Base-by-base conservation (phyloP, 1,140 invertebrate genomes). In the Brachystomella parvula region DNA sequence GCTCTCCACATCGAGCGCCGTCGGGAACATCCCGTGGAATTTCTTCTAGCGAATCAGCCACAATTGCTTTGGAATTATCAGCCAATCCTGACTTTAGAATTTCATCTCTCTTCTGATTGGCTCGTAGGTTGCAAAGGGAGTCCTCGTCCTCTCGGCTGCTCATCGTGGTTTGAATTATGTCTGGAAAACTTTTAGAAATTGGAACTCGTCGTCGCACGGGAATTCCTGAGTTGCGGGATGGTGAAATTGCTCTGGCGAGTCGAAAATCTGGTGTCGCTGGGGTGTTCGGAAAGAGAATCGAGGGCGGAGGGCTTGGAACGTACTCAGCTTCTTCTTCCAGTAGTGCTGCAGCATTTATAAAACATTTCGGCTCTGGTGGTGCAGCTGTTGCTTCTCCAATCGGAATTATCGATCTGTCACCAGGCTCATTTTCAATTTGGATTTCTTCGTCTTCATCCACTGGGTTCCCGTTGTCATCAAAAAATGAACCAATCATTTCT, bases 401-500 rank as follows among this genome's bases (percentile, higher is more conserved):
- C 29, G 39, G 30, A 47, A 47, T 19, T n/a, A n/a, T n/a, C n/a
- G n/a, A n/a, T 17, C 47, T 21, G 26, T 65, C 26, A 19, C 15
- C n/a, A 26, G 6, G 19, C 26, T 24, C 28, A 28, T 21, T 57
- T 28, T 58, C 24, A 26, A 65, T 26, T 26, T n/a, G 17, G 44
- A 60, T 44, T 31, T 32, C 39, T 17, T 61, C 44, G 28, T 32
- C 63, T 44, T 65, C 53, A 33, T 63, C 61, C 24, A 69, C 58
- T 17, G 66, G 68, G 58, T 72, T 72, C 24, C 71, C 71, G 63
- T 72, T 72, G 59, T 72, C 68, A 62, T 72, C 71, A 63, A 72
- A 68, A 29, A 47, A 62, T 29, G 66, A 71, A 24, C 56, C 32
- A 30, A 58, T 32, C 63, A 64, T 64, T 3, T 6, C 30, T 19